Evolutionary conservation across 30 jellyfish, hydroid and myxozoan species (phyloP), one percentile per base, ranked within the genome.

Genomic region (Rhopilema esculentum): DNA sequence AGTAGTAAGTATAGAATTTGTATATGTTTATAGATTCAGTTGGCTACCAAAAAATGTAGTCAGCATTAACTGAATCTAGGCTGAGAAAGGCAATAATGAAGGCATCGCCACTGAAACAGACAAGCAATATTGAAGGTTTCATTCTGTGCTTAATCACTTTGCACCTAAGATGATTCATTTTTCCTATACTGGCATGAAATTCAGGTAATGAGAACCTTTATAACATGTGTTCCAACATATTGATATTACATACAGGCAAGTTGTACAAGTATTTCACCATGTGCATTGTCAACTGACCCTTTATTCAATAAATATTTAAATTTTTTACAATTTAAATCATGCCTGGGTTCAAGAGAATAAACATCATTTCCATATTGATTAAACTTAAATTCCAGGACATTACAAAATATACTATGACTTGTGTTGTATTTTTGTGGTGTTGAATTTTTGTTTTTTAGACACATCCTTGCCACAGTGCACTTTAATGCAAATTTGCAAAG

Each of bases 381-480:
- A 40, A 40, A 40, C 57, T 40, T 40, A 40, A 40, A 40, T 40
- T 40, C 57, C 57, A 40, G 57, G 57, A 40, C 57, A 40, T 40
- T 40, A 40, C 57, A 40, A 40, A 40, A 40, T 40, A 40, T 40
- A 40, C 57, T 40, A 40, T 40, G 57, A 40, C 57, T 40, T 40
- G 57, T 40, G 57, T 40, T 40, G 57, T 40, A 40, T 40, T 40
- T 40, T 40, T 40, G 57, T 40, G 57, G 57, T 40, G 57, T 40
- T 40, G 57, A 40, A 40, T 40, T n/a, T n/a, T n/a, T n/a, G n/a
- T n/a, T n/a, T n/a, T n/a, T n/a, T 49, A 80, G 91, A 57, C 25
- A 12, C 22, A 29, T 51, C 6, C 40, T 80, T 21, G 91, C 91
- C 17, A 87, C 87, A 33, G 25, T 80, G 22, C 91, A 80, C 48